These are phyloP conservation scores for Stictonetta naevosa DNA, from an alignment of 2,113 vertebrate genomes.

Conservation along the genomic window DNA sequence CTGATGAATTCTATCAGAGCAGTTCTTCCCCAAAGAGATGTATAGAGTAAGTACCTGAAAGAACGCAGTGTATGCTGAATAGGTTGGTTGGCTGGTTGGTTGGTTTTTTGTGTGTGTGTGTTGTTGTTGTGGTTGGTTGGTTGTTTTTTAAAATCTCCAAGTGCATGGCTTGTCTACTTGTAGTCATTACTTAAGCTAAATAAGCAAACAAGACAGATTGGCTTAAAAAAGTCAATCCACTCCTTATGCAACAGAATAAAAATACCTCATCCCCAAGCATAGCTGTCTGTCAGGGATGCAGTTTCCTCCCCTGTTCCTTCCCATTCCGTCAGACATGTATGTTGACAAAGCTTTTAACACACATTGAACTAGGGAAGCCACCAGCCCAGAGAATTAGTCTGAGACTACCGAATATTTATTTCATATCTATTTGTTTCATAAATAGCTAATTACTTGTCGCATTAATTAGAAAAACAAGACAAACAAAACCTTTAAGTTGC, in stretches of 20 bases:
- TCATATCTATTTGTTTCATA: neutral
- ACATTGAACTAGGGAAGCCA: neutral
- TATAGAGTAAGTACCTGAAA: constrained; percentile 85
- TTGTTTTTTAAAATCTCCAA: neutral
- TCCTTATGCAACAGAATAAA: neutral
- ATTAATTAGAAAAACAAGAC: neutral
- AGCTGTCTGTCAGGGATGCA: neutral
- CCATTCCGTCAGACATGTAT: neutral
- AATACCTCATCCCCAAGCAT: neutral
- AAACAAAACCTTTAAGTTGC: neutral
- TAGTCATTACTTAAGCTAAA: neutral
- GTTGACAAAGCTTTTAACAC: neutral
- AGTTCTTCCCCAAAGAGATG: constrained; percentile 93
- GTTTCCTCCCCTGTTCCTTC: neutral
- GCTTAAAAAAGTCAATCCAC: neutral
- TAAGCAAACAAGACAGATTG: neutral
- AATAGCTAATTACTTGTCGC: neutral
- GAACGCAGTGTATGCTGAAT: neutral
- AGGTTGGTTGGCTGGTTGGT: too few species aligned
- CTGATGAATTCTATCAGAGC: constrained; percentile 96
- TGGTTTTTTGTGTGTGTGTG: too few species aligned
- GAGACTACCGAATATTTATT: neutral
- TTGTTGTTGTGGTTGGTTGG: too few species aligned
- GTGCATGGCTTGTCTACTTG: neutral
- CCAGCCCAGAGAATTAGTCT: neutral